A percentile compares a stretch with the other conserved stretches of the same genome.
These are phyloP conservation scores for Drosophila carrolli DNA, from an alignment of 1,140 invertebrate species.

Conservation along the genomic window DNA sequence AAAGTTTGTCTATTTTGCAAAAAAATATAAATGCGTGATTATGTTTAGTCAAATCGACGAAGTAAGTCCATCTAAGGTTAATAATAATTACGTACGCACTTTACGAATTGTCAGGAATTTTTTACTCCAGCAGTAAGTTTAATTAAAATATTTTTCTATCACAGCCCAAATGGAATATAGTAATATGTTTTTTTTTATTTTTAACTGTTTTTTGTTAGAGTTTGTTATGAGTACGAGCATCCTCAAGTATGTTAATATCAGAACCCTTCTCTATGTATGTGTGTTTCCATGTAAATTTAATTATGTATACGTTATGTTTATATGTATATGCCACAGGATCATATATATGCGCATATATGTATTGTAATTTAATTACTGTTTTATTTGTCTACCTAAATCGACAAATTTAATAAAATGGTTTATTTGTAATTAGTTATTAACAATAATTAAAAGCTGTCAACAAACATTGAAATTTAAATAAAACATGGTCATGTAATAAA, in stretches of 20 bases:
- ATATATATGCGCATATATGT: constrained; percentile 62
- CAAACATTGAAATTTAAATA: constrained; percentile 70
- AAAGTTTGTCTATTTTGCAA: neutral
- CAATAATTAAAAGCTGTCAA: constrained; percentile 50
- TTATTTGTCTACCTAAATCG: constrained; percentile 63
- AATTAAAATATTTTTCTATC: constrained; percentile 13
- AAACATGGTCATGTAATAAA: constrained; percentile 72
- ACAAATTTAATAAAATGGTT: constrained; percentile 62
- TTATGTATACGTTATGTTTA: constrained; percentile 59
- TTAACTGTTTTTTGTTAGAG: constrained; percentile 19
- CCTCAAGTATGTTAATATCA: constrained; percentile 63
- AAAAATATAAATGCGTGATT: neutral
- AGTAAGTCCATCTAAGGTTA: constrained; percentile 10
- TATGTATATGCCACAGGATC: constrained; percentile 56
- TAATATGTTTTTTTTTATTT: constrained; percentile 38
- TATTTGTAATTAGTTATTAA: constrained; percentile 71
- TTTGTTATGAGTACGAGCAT: constrained; percentile 20
- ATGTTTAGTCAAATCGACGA: neutral
- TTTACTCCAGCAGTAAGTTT: constrained; percentile 9
- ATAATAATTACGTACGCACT: constrained; percentile 7
- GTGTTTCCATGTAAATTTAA: constrained; percentile 65
- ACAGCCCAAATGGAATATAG: constrained; percentile 3
- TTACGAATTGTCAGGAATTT: constrained; percentile 12
- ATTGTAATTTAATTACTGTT: constrained; percentile 65
- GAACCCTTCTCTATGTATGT: constrained; percentile 61